These are phyloP conservation scores for Caenorhabditis briggsae DNA, from an alignment of 1,140 invertebrate genomes.

Conservation along the genomic window DNA sequence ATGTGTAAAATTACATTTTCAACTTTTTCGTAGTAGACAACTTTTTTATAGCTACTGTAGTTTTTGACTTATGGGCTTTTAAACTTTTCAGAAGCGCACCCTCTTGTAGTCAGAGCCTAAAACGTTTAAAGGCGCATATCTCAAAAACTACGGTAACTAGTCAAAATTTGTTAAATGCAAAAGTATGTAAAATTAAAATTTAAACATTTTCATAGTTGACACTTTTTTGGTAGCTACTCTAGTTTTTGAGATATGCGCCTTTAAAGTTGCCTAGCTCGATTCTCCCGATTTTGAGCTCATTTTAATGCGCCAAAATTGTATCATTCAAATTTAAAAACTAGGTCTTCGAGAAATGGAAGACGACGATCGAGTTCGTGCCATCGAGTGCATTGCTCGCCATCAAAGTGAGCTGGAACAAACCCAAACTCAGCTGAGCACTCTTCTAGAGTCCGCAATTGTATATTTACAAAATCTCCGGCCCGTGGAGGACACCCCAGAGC, in stretches of 20 bases:
- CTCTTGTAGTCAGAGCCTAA: too few relatives aligned
- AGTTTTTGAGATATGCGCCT: background rate
- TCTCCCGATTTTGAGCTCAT: too few relatives aligned
- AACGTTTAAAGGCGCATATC: background rate
- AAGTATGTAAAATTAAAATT: background rate
- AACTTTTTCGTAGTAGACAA: too few relatives aligned
- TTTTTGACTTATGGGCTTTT: too few relatives aligned
- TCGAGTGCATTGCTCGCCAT: constrained; percentile 68
- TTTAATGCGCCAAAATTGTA: too few relatives aligned
- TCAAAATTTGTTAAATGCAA: background rate
- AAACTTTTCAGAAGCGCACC: too few relatives aligned
- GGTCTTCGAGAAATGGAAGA: constrained; percentile 60
- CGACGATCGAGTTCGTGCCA: constrained; percentile 60
- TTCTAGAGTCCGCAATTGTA: constrained; percentile 64
- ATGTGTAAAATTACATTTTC: too few relatives aligned
- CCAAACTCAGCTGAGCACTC: constrained; percentile 63
- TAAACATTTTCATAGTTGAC: background rate
- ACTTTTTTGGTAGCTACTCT: background rate
- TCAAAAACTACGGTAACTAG: background rate
- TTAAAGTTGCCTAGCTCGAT: background rate
- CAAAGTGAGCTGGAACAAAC: constrained; percentile 65
- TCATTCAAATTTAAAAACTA: background rate
- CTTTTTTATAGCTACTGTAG: too few relatives aligned
- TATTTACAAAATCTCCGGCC: constrained; percentile 60
- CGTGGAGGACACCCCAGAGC: background rate